Conservation (phyloP, 2,888 invertebrate genomes). For the Salticus scenicus region DNA sequence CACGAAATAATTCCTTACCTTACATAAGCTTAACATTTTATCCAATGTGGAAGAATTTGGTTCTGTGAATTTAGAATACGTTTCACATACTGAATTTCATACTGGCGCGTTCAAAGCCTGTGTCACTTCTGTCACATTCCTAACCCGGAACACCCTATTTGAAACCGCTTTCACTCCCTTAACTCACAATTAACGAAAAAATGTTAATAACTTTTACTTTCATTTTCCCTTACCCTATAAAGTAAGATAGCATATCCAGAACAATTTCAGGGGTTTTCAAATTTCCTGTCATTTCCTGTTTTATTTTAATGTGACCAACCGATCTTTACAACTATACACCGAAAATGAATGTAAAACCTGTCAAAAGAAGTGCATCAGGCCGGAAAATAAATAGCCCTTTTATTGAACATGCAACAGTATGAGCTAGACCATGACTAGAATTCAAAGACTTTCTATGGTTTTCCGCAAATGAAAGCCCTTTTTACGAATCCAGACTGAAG, state of each 20-base stretch:
- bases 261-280: constrained; percentile 40
- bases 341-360: constrained; percentile 31
- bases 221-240: constrained; percentile 54
- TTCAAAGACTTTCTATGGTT: constrained; percentile 1
- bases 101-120: background rate
- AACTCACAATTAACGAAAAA: background rate
- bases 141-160: constrained; percentile 14
- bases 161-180: background rate
- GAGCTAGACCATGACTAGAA: constrained; percentile 25
- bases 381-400: constrained; percentile 24
- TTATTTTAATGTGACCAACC: constrained; percentile 15
- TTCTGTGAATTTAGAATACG: background rate
- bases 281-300: constrained; percentile 27
- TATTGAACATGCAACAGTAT: background rate
- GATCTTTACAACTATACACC: constrained; percentile 8
- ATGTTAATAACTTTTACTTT: background rate
- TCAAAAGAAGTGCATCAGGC: constrained; percentile 8
- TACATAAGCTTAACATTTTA: background rate
- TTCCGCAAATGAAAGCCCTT: background rate
- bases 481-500: background rate
- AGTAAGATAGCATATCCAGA: constrained; percentile 47
- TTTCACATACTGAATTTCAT: too few relatives aligned
- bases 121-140: background rate
- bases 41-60: background rate
- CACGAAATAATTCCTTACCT: constrained; percentile 13